A percentile compares a stretch with the other conserved stretches of the same genome.
Conservation (phyloP, 2,113 vertebrate species). For the Nycticebus coucang region DNA sequence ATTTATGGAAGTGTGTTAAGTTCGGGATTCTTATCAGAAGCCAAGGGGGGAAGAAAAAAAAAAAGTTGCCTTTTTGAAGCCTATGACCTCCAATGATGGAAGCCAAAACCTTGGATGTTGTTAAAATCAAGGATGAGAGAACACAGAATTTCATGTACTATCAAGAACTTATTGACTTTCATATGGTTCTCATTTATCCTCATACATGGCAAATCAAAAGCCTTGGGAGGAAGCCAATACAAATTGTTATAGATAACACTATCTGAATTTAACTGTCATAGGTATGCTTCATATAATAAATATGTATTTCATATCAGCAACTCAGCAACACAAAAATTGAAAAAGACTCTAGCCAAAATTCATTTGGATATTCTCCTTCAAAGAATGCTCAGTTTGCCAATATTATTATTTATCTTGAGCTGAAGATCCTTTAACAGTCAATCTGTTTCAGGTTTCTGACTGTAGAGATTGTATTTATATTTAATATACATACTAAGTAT, state of each 20-base stretch:
- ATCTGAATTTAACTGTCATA: constrained; percentile 70
- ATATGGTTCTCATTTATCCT: constrained; percentile 79
- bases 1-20: constrained; percentile 75
- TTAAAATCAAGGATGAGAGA: constrained; percentile 74
- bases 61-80: constrained; percentile 62
- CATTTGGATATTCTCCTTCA: constrained; percentile 29
- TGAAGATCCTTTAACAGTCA: not conserved
- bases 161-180: constrained; percentile 77
- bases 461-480: not conserved
- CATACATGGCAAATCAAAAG: constrained; percentile 64
- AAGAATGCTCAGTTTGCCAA: constrained; percentile 36
- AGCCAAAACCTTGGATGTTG: constrained; percentile 75
- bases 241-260: constrained; percentile 78
- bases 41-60: constrained; percentile 21
- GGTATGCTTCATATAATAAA: constrained; percentile 66
- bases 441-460: constrained; percentile 36
- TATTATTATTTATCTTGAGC: constrained; percentile 37
- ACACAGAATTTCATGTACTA: constrained; percentile 77
- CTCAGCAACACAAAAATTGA: constrained; percentile 43
- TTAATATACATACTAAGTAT: not conserved
- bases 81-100: constrained; percentile 68
- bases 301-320: constrained; percentile 68
- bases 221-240: constrained; percentile 73
- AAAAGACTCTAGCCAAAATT: constrained; percentile 61
- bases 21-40: constrained; percentile 74